Evolutionary conservation across 2,113 vertebrate genomes (phyloP).

Genomic region (Cyprinodon tularosa): DNA sequence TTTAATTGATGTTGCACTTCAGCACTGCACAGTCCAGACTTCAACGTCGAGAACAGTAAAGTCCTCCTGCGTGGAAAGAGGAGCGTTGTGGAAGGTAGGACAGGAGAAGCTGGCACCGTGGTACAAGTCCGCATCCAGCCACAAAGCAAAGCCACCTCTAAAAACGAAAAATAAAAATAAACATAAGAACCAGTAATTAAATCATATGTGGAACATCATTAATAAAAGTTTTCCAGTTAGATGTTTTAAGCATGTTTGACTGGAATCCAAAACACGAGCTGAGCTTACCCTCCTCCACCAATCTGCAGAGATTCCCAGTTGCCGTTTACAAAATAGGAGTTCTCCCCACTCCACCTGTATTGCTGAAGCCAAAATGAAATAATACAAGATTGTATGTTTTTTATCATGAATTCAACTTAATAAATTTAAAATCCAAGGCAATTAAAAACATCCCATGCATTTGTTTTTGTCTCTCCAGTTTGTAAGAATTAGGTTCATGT

Average conservation of each 20-base stretch:
- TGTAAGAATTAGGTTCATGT: neutral
- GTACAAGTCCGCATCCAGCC: constrained; percentile 93
- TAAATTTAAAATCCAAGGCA: rapidly evolving
- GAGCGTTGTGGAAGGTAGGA: constrained; percentile 91
- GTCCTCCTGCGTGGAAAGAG: constrained; percentile 90
- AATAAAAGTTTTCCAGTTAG: neutral
- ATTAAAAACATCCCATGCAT: neutral
- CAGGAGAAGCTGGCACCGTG: constrained; percentile 91
- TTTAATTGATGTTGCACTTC: constrained; percentile 15
- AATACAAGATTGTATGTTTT: neutral
- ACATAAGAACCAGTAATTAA: neutral
- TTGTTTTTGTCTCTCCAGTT: neutral
- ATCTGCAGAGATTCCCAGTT: constrained; percentile 89
- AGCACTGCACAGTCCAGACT: constrained; percentile 89
- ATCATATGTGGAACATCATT: neutral
- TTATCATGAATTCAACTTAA: neutral
- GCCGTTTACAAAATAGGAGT: constrained; percentile 94
- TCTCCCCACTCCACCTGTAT: constrained; percentile 94
- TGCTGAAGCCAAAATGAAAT: constrained; percentile 70
- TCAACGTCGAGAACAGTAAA: constrained; percentile 92
- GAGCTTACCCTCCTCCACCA: constrained; percentile 92
- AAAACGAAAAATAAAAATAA: constrained; percentile 11
- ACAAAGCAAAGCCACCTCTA: constrained; percentile 91
- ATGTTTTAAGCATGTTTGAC: neutral
- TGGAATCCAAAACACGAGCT: neutral